phyloP scores from a whole-genome alignment of 1,140 invertebrate species.

The Adoxophyes honmai region DNA sequence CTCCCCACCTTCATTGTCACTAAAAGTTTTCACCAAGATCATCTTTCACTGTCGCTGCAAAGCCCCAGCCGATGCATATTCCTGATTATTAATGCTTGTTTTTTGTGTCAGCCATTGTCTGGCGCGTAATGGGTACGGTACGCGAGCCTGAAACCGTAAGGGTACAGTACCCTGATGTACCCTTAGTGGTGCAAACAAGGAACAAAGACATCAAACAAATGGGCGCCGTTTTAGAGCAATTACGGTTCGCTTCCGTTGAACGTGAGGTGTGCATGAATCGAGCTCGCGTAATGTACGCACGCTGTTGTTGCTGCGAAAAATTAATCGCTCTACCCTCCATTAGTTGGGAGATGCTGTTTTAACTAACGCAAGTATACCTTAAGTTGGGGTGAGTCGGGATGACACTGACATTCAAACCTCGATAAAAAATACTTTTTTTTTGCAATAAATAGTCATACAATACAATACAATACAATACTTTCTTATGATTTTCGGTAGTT shows the following conservation, averaged over 20 bases:
- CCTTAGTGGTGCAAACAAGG: conserved; percentile 74
- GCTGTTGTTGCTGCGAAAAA: conserved; percentile 27
- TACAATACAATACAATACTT: no score
- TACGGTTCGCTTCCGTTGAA: conserved; percentile 71
- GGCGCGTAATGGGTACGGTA: conserved; percentile 58
- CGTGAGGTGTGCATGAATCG: conserved; percentile 64
- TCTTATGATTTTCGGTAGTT: no score
- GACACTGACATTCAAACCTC: no score
- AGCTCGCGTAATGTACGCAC: conserved; percentile 51
- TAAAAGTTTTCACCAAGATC: conserved; percentile 42
- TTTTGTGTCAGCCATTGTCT: conserved; percentile 69
- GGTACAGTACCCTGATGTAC: conserved; percentile 52
- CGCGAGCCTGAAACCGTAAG: conserved; percentile 59
- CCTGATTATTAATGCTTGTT: conserved; percentile 73
- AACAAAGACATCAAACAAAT: conserved; percentile 77
- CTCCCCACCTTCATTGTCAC: conserved; percentile 41
- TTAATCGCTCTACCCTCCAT: conserved; percentile 48
- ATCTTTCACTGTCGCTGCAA: conserved; percentile 36
- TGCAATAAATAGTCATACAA: no score
- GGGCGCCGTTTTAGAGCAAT: conserved; percentile 76
- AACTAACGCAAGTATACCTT: no score
- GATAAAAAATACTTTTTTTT: no score
- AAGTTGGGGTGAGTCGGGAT: no score
- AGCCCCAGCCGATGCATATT: conserved; percentile 65
- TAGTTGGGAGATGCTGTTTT: no score